Evolutionary conservation across 2,113 vertebrate species (phyloP), one percentile per base, ranked within the genome.

Genomic region (Puffinus mauretanicus): DNA sequence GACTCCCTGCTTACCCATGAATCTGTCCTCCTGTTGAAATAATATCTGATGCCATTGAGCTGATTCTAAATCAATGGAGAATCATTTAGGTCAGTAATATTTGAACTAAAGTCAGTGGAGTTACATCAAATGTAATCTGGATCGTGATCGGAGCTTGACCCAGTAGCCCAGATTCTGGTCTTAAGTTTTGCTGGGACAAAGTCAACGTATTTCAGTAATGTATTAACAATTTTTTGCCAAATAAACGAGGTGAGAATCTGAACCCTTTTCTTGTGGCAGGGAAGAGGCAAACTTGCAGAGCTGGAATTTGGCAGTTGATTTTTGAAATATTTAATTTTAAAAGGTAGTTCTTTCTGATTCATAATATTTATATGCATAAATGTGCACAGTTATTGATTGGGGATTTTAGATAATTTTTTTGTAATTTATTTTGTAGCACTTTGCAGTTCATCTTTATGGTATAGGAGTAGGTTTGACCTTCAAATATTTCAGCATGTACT

Each of bases 401-500:
- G 93, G 92, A 97, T 94, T 62, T 93, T 94, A 76, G 19, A 6
- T 49, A 9, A 4, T 57, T 54, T 67, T 84, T 61, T 91, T 66
- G 6, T 76, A 89, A 96, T 51, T 94, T 96, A 97, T 95, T 97
- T 93, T 94, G 40, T 96, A 82, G 76, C 92, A 93, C 96, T 97
- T 96, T 97, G 91, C 96, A 97, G 91, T 97, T 97, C 95, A 98
- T 87, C 95, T 97, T 97, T 97, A 82, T 96, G 1, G 2, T 72
- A 29, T 42, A 93, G 67, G 24, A 42, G 29, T 90, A 97, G 96
- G 29, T 96, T 96, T 97, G 94, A 96, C 86, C 76, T 90, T 93
- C 89, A 94, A 87, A 71, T 97, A 92, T 87, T 81, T 95, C 82
- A 94, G 72, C 82, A 69, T 94, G 64, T 97, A 98, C 94, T 97